Percentiles rank a stretch among this genome's conserved stretches.
phyloP scores from a whole-genome alignment of 2,113 vertebrate species.

The Corydoras maculifer region DNA sequence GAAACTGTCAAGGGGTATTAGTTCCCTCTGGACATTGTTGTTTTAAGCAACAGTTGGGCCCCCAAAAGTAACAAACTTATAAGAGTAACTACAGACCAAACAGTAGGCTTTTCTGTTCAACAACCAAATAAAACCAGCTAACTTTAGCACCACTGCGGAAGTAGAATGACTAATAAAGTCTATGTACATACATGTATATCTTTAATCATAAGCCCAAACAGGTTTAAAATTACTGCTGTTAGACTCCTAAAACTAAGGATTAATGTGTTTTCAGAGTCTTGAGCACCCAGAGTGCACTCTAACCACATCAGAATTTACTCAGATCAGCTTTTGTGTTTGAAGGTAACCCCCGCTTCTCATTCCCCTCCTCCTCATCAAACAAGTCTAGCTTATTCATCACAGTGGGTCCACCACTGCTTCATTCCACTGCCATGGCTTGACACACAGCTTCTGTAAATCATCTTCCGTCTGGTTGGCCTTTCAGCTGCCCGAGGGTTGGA shows the following conservation, averaged over 20 bases:
- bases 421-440: conserved; percentile 39
- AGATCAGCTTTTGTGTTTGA: conserved; percentile 52
- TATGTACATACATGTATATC: too few species aligned
- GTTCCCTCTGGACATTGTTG: conserved; percentile 28
- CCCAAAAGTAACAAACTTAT: conserved; percentile 15
- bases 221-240: conserved; percentile 1
- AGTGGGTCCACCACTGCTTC: conserved; percentile 31
- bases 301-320: conserved; percentile 15
- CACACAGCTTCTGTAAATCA: conserved; percentile 60
- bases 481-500: conserved; percentile 52
- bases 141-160: too few species aligned
- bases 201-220: conserved; percentile 20
- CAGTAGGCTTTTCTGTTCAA: conserved; percentile 43
- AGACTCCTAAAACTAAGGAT: conserved; percentile 13
- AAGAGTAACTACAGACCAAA: conserved; percentile 11
- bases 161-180: too few species aligned
- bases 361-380: conserved; percentile 38
- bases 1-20: conserved; percentile 32
- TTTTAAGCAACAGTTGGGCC: conserved; percentile 37
- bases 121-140: too few species aligned
- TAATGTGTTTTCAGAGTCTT: conserved; percentile 57
- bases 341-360: conserved; percentile 50
- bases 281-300: neutral
- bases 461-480: conserved; percentile 53
- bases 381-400: conserved; percentile 28